Percentiles rank a stretch among this genome's conserved stretches.
Evolutionary conservation across 2,888 invertebrate species (phyloP).

Genomic region (Prostheceraeus crozeri): DNA sequence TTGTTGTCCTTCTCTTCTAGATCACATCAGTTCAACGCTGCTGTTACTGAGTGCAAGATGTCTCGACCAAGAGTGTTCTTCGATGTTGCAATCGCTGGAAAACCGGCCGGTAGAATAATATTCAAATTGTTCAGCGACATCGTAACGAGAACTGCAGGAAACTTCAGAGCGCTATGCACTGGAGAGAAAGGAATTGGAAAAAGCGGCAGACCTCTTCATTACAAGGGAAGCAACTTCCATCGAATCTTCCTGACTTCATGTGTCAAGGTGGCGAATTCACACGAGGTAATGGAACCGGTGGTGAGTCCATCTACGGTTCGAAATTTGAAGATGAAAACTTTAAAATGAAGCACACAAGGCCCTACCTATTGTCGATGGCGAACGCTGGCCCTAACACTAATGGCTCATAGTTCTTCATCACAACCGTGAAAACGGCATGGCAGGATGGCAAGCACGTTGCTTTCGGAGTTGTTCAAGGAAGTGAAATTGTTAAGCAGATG

Average conservation of each 20-base stretch:
- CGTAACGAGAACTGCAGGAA: conserved; percentile 55
- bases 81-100: conserved; percentile 82
- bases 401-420: conserved; percentile 88
- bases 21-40: too few species aligned
- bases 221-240: conserved; percentile 53
- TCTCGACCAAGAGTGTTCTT: conserved; percentile 79
- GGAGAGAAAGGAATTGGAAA: conserved; percentile 54
- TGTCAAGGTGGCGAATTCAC: conserved; percentile 57
- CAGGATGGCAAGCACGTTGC: conserved; percentile 87
- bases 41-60: too few species aligned
- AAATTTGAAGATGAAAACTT: conserved; percentile 97
- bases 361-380: conserved; percentile 80
- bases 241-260: conserved; percentile 55
- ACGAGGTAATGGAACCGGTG: conserved; percentile 60
- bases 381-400: conserved; percentile 92
- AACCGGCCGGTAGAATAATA: conserved; percentile 76
- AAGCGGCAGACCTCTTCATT: too few species aligned
- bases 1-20: too few species aligned
- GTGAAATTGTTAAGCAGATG: conserved; percentile 75
- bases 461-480: conserved; percentile 84
- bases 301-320: conserved; percentile 90
- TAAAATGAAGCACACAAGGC: conserved; percentile 80
- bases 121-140: conserved; percentile 51
- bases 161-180: conserved; percentile 56
- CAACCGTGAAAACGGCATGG: conserved; percentile 78